Evolutionary conservation across 2,113 vertebrate genomes (phyloP).

Genomic region (Zapus hudsonius): DNA sequence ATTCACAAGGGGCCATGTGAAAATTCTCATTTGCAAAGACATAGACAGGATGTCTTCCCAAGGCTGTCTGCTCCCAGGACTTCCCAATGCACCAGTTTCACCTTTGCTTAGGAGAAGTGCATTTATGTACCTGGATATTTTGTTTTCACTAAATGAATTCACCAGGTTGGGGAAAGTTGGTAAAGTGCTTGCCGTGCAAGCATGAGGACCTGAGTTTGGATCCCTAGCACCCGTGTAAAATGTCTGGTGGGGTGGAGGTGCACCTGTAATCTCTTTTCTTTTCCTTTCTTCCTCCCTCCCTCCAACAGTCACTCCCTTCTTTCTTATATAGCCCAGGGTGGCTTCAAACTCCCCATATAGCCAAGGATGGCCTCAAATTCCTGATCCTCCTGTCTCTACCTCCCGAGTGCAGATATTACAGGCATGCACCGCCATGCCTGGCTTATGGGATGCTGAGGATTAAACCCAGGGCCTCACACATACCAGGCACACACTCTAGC

Average conservation of each 20-base stretch:
- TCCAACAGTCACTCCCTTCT: background rate
- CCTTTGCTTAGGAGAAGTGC: background rate
- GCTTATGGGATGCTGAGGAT: too few relatives aligned
- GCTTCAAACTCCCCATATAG: too few relatives aligned
- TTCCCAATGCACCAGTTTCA: background rate
- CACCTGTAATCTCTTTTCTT: too few relatives aligned
- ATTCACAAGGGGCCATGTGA: background rate
- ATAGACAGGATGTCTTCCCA: background rate
- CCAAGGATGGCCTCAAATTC: too few relatives aligned
- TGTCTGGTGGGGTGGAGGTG: too few relatives aligned
- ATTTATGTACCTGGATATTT: background rate
- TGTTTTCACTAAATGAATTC: background rate
- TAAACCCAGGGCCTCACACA: background rate
- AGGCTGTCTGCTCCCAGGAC: background rate
- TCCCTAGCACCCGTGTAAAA: too few relatives aligned
- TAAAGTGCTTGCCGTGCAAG: too few relatives aligned
- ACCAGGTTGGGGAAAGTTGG: too few relatives aligned
- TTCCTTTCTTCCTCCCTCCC: background rate
- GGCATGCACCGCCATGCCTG: too few relatives aligned
- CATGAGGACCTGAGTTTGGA: too few relatives aligned
- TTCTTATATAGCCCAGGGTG: background rate
- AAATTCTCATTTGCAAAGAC: background rate
- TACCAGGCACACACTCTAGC: background rate
- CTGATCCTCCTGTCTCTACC: too few relatives aligned
- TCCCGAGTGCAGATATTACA: too few relatives aligned